phyloP scores from a whole-genome alignment of 2,888 invertebrate species.

The Drosophila neutralis region DNA sequence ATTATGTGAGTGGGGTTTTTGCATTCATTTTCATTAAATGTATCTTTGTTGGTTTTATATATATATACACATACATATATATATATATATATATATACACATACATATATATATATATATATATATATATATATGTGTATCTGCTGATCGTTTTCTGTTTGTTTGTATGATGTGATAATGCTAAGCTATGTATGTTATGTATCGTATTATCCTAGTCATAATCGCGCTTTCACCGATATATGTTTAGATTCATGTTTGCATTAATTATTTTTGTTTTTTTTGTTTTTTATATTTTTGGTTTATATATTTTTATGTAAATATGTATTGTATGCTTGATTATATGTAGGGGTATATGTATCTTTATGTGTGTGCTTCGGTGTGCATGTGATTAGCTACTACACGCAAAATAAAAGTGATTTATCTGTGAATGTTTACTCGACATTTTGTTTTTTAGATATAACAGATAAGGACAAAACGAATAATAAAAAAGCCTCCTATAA shows the following conservation, averaged over 20 bases:
- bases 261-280: slow-evolving; percentile 36
- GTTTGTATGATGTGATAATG: slow-evolving; percentile 45
- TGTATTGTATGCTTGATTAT: slow-evolving; percentile 63
- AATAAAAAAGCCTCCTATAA: slow-evolving; percentile 62
- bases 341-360: slow-evolving; percentile 53
- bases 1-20: slow-evolving; percentile 61
- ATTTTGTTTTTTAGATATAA: slow-evolving; percentile 43
- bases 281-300: slow-evolving; percentile 28
- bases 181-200: slow-evolving; percentile 42
- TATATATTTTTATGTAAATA: slow-evolving; percentile 58
- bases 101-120: too few species aligned
- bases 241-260: slow-evolving; percentile 63
- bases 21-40: slow-evolving; percentile 31
- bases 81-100: not conserved
- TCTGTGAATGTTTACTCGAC: slow-evolving; percentile 13
- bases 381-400: slow-evolving; percentile 27
- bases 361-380: slow-evolving; percentile 41
- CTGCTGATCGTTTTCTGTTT: slow-evolving; percentile 30
- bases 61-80: not conserved
- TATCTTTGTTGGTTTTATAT: slow-evolving; percentile 25
- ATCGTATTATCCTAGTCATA: slow-evolving; percentile 46
- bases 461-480: slow-evolving; percentile 34
- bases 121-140: slow-evolving; percentile 3
- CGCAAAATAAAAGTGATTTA: slow-evolving; percentile 18
- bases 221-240: slow-evolving; percentile 43